A percentile compares a stretch with the other conserved stretches of the same genome.
Conservation (phyloP, 2,888 invertebrate species). For the Troides aeacus region DNA sequence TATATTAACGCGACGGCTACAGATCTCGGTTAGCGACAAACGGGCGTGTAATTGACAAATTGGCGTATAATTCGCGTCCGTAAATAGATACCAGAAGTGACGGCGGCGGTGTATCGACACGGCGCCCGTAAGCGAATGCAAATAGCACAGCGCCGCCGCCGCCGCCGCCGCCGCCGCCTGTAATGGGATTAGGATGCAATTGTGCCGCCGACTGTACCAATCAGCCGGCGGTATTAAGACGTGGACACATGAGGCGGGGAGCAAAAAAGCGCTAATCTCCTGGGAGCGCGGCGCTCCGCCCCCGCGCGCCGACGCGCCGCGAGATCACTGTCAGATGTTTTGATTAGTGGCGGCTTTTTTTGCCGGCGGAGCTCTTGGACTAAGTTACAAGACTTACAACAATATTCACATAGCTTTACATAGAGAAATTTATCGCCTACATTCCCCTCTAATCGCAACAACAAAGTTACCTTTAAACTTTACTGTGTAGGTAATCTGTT, state of each 20-base stretch:
- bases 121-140: slow-evolving; percentile 11
- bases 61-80: slow-evolving; percentile 9
- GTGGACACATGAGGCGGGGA: slow-evolving; percentile 14
- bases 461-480: no score
- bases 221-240: slow-evolving; percentile 24
- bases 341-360: slow-evolving; percentile 35
- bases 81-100: slow-evolving; percentile 13
- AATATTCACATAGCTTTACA: no score
- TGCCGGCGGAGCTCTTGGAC: slow-evolving; percentile 12
- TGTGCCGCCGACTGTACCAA: slow-evolving; percentile 19
- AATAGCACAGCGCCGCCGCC: slow-evolving; percentile 9
- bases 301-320: slow-evolving; percentile 28
- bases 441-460: no score
- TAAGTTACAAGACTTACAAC: background rate
- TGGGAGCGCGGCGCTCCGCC: slow-evolving; percentile 36
- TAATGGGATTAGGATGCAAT: slow-evolving; percentile 29
- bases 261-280: slow-evolving; percentile 30
- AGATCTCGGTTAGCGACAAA: slow-evolving; percentile 10
- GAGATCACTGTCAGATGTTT: slow-evolving; percentile 36
- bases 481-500: no score
- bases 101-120: slow-evolving; percentile 5
- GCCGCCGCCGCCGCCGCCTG: background rate
- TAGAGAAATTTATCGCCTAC: no score
- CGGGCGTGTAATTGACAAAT: slow-evolving; percentile 2
- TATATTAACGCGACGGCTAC: background rate